Percentiles rank a stretch among this genome's conserved stretches.
Conservation (phyloP, 2,888 invertebrate genomes). For the Halocaridina rubra region DNA sequence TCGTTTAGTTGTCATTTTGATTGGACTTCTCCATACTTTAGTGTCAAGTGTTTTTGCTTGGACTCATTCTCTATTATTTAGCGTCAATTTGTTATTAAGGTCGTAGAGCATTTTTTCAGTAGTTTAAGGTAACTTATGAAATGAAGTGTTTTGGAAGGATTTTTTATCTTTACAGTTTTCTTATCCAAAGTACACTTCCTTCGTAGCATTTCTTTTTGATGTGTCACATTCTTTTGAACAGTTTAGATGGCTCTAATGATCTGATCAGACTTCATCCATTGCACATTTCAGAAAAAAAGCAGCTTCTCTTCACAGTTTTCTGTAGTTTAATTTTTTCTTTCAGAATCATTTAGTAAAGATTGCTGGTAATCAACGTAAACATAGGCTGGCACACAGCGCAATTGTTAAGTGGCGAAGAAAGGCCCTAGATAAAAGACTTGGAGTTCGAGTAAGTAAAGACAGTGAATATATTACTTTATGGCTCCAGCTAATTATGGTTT, state of each 20-base stretch:
- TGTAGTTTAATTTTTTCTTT: background rate
- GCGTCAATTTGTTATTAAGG: too few relatives aligned
- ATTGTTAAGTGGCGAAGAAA: conserved; percentile 14
- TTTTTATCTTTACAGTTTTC: background rate
- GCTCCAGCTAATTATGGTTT: too few relatives aligned
- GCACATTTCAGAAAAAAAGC: background rate
- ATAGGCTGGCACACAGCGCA: background rate
- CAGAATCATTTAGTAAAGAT: conserved; percentile 22
- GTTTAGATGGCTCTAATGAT: background rate
- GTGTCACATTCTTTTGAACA: background rate
- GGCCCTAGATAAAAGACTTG: background rate
- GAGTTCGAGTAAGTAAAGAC: conserved; percentile 13
- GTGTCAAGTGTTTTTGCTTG: too few relatives aligned
- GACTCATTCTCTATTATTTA: too few relatives aligned
- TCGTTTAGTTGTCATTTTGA: too few relatives aligned
- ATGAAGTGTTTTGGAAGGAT: too few relatives aligned
- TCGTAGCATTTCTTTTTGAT: background rate
- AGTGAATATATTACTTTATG: too few relatives aligned
- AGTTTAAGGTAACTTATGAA: too few relatives aligned
- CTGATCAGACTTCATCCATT: background rate
- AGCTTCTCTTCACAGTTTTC: background rate
- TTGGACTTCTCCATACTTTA: too few relatives aligned
- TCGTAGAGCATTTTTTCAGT: too few relatives aligned
- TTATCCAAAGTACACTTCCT: background rate
- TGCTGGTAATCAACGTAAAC: conserved; percentile 3